These are phyloP conservation scores for Protobothrops mucrosquamatus DNA, from an alignment of 2,113 vertebrate species.

Conservation along the genomic window DNA sequence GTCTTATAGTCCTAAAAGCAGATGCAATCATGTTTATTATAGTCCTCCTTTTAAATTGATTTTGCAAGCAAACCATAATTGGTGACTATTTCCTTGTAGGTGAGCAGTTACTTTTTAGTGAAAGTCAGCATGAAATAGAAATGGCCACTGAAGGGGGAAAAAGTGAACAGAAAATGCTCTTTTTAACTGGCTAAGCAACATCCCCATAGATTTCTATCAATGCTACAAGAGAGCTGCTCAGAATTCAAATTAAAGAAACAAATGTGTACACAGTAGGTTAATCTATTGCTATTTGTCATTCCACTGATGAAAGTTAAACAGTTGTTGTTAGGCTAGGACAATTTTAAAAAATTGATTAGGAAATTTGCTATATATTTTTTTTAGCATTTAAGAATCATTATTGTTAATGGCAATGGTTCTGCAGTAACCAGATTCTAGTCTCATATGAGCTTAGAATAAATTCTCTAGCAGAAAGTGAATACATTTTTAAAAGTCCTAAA, in stretches of 20 bases:
- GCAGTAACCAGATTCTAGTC: not conserved
- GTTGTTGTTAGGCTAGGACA: not conserved
- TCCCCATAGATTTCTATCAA: constrained; percentile 31
- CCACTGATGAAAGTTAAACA: not conserved
- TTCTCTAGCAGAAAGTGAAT: not conserved
- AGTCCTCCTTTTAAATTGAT: constrained; percentile 59
- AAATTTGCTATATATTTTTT: not conserved
- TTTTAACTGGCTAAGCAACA: constrained; percentile 10
- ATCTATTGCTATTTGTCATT: not conserved
- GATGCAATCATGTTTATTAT: constrained; percentile 60
- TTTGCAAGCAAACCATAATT: constrained; percentile 65
- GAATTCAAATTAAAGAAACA: constrained; percentile 4
- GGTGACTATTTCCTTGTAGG: constrained; percentile 62
- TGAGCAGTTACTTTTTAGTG: constrained; percentile 49
- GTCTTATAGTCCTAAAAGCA: constrained; percentile 94
- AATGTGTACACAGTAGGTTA: constrained; percentile 33
- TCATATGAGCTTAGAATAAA: not conserved
- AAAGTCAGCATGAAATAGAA: constrained; percentile 56
- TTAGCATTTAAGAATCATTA: not conserved
- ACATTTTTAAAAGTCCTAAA: not conserved
- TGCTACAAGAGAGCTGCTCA: not conserved
- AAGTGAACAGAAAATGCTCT: constrained; percentile 21
- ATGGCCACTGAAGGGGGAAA: constrained; percentile 18
- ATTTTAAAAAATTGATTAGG: not conserved
- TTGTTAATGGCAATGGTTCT: not conserved